Evolutionary conservation across 2,888 invertebrate species (phyloP).

Genomic region (Suillia variegata): DNA sequence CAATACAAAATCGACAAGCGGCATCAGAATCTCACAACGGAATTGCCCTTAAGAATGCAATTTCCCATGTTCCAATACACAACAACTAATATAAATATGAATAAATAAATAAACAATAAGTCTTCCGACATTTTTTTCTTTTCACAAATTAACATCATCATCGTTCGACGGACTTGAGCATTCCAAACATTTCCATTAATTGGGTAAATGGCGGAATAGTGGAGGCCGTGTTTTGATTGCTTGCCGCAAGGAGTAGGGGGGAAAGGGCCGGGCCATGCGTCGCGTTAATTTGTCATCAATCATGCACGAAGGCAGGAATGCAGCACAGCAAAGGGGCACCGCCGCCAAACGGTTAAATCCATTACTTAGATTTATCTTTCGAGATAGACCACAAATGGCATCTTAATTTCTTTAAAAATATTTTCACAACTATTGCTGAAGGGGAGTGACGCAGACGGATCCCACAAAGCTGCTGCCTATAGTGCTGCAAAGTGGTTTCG

Average conservation of each 20-base stretch:
- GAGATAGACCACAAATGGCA: conserved; percentile 18
- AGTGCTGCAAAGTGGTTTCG: conserved; percentile 15
- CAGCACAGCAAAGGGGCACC: conserved; percentile 7
- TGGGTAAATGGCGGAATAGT: conserved; percentile 22
- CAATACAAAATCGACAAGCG: too few relatives aligned
- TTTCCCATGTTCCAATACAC: too few relatives aligned
- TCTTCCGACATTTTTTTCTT: too few relatives aligned
- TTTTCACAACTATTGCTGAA: too few relatives aligned
- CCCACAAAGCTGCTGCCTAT: conserved; percentile 21
- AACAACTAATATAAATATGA: too few relatives aligned
- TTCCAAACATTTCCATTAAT: conserved; percentile 30
- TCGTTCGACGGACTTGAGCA: too few relatives aligned
- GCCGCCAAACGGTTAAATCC: conserved; percentile 1
- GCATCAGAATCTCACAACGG: too few relatives aligned
- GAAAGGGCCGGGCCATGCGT: too few relatives aligned
- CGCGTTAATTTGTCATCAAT: conserved; percentile 34
- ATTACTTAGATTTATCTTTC: conserved; percentile 10
- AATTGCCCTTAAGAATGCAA: too few relatives aligned
- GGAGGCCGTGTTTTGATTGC: too few relatives aligned
- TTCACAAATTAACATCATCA: too few relatives aligned
- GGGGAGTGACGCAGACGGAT: neutral
- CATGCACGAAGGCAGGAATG: conserved; percentile 26
- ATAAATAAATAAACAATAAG: too few relatives aligned
- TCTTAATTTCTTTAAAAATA: conserved; percentile 3
- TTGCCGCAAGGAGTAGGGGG: neutral